A percentile compares a stretch with the other conserved stretches of the same genome.
phyloP scores from a whole-genome alignment of 2,113 vertebrate species.

The Pristiophorus japonicus region DNA sequence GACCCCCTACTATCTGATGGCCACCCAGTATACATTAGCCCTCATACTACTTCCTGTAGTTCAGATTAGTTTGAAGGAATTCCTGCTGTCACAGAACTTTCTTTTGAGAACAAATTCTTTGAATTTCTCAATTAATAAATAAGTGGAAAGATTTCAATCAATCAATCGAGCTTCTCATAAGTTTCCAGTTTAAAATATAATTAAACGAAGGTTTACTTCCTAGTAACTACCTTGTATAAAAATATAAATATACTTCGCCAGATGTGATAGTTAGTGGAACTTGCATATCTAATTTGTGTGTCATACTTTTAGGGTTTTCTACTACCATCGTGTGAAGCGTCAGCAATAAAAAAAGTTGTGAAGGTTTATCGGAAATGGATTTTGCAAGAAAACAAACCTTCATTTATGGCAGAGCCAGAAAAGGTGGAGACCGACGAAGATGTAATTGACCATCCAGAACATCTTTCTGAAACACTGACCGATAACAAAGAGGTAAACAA shows the following conservation, averaged over 20 bases:
- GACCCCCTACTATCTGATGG: too few species aligned
- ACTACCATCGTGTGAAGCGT: constrained; percentile 82
- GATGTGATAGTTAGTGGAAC: background rate
- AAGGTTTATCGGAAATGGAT: constrained; percentile 96
- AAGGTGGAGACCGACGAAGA: constrained; percentile 59
- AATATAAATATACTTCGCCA: background rate
- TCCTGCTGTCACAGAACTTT: background rate
- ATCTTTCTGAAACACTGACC: constrained; percentile 52
- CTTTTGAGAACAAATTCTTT: background rate
- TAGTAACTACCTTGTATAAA: background rate
- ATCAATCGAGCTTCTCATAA: background rate
- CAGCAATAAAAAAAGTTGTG: constrained; percentile 83
- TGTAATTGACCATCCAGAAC: constrained; percentile 51
- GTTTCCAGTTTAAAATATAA: background rate
- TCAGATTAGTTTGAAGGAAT: background rate
- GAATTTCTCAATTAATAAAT: too few species aligned
- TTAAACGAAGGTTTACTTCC: background rate
- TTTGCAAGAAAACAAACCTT: constrained; percentile 74
- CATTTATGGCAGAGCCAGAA: constrained; percentile 90
- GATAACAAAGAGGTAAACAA: constrained; percentile 63
- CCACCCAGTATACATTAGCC: background rate
- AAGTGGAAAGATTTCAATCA: too few species aligned
- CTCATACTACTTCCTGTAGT: background rate
- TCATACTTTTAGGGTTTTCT: constrained; percentile 68
- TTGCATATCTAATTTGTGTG: background rate